These are phyloP conservation scores for Alces alces DNA, from an alignment of 2,113 vertebrate species.

Conservation along the genomic window DNA sequence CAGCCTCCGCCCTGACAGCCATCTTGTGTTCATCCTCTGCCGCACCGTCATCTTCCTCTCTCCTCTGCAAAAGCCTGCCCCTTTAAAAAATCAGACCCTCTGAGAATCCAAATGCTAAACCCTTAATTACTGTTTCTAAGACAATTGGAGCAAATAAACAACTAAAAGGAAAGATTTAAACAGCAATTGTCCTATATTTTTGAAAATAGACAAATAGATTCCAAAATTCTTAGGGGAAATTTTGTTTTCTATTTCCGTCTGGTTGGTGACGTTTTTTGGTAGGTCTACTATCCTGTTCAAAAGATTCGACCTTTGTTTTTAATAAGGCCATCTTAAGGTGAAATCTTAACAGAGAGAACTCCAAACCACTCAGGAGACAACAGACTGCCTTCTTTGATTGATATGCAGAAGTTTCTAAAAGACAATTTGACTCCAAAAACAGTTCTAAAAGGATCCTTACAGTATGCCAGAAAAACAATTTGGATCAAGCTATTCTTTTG, in stretches of 20 bases:
- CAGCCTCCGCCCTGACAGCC: fast-evolving
- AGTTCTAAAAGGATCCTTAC: not conserved
- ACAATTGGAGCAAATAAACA: not conserved
- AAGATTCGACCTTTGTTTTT: not conserved
- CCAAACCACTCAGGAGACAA: not conserved
- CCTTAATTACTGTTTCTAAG: not conserved
- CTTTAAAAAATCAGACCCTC: not conserved
- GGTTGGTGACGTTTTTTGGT: not conserved
- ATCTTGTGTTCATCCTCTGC: not conserved
- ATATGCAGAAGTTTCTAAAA: not conserved
- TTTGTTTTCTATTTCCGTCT: not conserved
- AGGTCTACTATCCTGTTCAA: not conserved
- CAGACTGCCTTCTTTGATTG: not conserved
- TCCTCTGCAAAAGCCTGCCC: not conserved
- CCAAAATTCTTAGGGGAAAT: not conserved
- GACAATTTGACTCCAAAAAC: not conserved
- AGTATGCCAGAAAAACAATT: not conserved
- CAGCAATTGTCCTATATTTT: not conserved
- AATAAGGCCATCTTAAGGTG: not conserved
- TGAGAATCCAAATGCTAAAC: not conserved
- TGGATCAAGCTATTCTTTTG: not conserved
- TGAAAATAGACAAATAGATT: not conserved
- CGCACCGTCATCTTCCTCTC: not conserved
- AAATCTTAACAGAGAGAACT: not conserved
- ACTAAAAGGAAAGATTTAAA: not conserved